Base-by-base conservation (phyloP, 2,888 invertebrate genomes). In the Orthonevra nobilis region DNA sequence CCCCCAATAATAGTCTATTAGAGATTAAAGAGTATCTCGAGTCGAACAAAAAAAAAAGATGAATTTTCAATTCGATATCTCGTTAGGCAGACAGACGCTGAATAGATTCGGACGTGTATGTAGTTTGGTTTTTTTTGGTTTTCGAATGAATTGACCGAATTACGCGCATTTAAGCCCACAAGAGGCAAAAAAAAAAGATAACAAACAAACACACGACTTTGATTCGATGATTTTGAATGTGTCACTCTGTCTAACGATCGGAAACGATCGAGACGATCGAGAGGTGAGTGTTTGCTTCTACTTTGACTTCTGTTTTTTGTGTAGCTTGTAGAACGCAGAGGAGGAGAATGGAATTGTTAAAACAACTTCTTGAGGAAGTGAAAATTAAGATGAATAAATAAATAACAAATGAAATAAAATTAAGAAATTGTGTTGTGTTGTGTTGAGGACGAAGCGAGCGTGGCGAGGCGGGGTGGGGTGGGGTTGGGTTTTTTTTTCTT, bases 111-210 rank as follows among this genome's bases (percentile, higher is more conserved):
- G n/a, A n/a, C n/a, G n/a, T n/a, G n/a, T n/a, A n/a, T n/a, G n/a
- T n/a, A n/a, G n/a, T n/a, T n/a, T n/a, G n/a, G n/a, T n/a, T n/a
- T n/a, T n/a, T n/a, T n/a, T n/a, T n/a, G n/a, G n/a, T 58, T 64
- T 77, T 64, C 54, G 61, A 48, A 61, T 68, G 73, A 73, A 73
- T 68, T 68, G 73, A 73, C 61, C 54, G 66, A 79, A 73, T 72
- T 66, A 79, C 66, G 73, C 72, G 42, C 66, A 56, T 73, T 73
- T 73, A 50, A 66, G 34, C 54, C 46, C 50, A 70, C 61, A 61
- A 70, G 70, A 40, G 46, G 54, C 19, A 50, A 36, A 15, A 46
- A 28, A 44, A 17, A 69, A 40, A 30, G n/a, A n/a, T n/a, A n/a
- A n/a, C n/a, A 48, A 50, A 52, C 52, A 68, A 46, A 68, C 30